Evolutionary conservation across 2,113 vertebrate species (phyloP), one percentile per base, ranked within the genome.

Genomic region (Australoheros scitulus): DNA sequence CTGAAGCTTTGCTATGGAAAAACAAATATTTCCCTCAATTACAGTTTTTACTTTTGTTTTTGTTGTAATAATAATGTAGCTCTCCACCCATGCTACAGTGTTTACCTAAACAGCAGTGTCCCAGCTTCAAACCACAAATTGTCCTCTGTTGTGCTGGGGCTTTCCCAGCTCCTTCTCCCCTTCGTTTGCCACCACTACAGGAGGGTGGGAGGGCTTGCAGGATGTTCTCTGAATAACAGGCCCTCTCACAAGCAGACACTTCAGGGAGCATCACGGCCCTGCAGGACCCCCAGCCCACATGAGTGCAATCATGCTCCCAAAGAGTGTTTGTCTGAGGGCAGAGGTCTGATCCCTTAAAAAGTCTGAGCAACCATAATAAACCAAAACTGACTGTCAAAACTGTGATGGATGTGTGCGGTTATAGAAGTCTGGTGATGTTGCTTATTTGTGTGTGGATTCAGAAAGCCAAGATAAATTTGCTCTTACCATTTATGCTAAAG

Each of bases 281-380:
- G 85, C 79, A 87, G 88, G 82, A 88, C 85, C 74, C 77, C 65
- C 77, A 87, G 81, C 61, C 86, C 86, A 84, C 88, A 91, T 79
- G 84, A 90, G 72, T 60, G 4, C 76, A 84, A 65, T 57, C 80
- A 82, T 74, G 64, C 79, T 76, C 90, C 86, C 72, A 79, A 59
- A 63, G 80, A 89, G 84, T 90, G 90, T 93, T 95, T 92, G 87
- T 89, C 78, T 80, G 88, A 79, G 90, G 80, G 68, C 81, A 92
- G 85, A 90, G 85, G 85, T 85, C 88, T 75, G 77, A 91, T 75
- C 76, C 68, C 74, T 82, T 32, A 80, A 79, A 81, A 89, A 85
- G 81, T 83, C 84, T 2, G 24, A 80, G 57, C 74, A 65, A 80
- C 76, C 83, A 87, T 84, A 89, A 93, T 87, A 85, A 91, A 90